These are phyloP conservation scores for Neuroterus valhalla DNA, from an alignment of 1,140 invertebrate genomes.

Conservation along the genomic window DNA sequence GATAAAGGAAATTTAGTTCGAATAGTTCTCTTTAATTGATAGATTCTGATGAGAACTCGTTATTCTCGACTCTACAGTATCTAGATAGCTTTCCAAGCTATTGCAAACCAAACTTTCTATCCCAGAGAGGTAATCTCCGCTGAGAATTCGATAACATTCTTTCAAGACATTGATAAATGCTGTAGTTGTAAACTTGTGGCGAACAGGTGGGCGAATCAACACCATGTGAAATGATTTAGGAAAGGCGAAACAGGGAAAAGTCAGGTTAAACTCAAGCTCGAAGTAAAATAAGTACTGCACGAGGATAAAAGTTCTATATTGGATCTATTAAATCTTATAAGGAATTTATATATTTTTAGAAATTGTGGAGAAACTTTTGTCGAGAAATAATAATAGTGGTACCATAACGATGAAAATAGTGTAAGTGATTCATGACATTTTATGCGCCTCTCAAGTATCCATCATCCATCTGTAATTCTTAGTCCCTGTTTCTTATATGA, in stretches of 20 bases:
- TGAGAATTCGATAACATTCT: slow-evolving; percentile 23
- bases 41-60: background rate
- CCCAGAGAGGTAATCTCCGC: background rate
- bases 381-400: no score
- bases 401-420: no score
- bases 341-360: no score
- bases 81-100: background rate
- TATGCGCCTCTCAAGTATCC: no score
- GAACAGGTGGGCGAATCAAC: slow-evolving; percentile 28
- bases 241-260: background rate
- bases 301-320: no score
- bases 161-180: slow-evolving; percentile 27
- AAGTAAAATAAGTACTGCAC: background rate
- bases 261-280: background rate
- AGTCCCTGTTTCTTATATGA: no score
- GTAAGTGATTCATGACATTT: no score
- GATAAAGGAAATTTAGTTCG: no score
- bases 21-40: no score
- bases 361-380: no score
- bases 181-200: slow-evolving; percentile 14
- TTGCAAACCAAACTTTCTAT: background rate
- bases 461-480: no score
- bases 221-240: slow-evolving; percentile 20
- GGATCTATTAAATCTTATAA: no score
- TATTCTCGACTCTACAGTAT: slow-evolving; percentile 1